Evolutionary conservation across 64 coral and sea anemone species (phyloP), one percentile per base, ranked within the genome.

Genomic region (Cladopsammia gracilis): DNA sequence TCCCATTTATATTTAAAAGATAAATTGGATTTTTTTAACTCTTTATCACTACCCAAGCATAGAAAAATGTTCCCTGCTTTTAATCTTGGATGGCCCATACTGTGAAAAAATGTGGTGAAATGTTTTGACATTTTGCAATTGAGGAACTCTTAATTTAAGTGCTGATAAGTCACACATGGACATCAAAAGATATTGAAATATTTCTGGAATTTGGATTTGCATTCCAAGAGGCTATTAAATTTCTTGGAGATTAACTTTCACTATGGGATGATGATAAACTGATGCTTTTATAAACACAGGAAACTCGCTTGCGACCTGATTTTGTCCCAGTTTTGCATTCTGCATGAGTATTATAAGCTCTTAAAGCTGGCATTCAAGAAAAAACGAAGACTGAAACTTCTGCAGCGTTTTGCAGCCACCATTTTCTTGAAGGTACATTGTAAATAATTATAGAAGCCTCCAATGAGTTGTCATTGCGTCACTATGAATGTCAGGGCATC

Each of bases 161-260:
- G 61, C n/a, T 66, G 60, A 48, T 66, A 67, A 84, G 58, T 65
- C 6, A 51, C 52, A 79, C 10, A 59, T 59, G 58, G 52, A 77
- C 48, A 54, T 54, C 9, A 46, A 82, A 62, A 61, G 14, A 84
- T 68, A 18, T 67, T 67, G 60, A 66, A 12, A 84, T 50, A 84
- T 84, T 25, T 34, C 61, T 51, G 80, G 80, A 60, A 84, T 84
- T 64, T 68, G 10, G 13, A 50, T 22, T 47, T 50, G 19, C 61
- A 84, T 84, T 68, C 80, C 60, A 10, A 24, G 9, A 48, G 62
- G 80, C 60, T 84, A 84, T 84, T 49, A 68, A n/a, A 51, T 84
- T 50, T 84, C 80, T 50, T n/a, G 12, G 7, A 16, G 60, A 67
- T 66, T 69, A 67, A 12, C 80, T 84, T 67, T 49, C 80, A 67